Evolutionary conservation across 1,140 invertebrate species (phyloP), one percentile per base, ranked within the genome.

Genomic region (Copidosoma floridanum): DNA sequence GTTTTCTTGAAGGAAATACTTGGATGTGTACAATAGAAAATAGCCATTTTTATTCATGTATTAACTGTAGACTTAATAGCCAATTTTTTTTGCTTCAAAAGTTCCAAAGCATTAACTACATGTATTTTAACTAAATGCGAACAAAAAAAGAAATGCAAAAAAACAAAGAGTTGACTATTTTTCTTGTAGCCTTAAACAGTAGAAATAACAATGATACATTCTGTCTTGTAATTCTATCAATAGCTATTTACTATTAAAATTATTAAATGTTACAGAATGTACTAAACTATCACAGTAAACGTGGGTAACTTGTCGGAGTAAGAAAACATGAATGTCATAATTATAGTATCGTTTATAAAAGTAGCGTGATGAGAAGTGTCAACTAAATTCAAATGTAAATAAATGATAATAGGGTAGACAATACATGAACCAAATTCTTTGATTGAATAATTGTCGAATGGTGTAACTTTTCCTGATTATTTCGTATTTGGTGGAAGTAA

Each of bases 371-470:
- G 7, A 44, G 37, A 53, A 8, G 29, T 8, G 12, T 32, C 29
- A 32, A 12, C 16, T 41, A n/a, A 41, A 54, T 32, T 61, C 16
- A 14, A 11, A 38, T 60, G 11, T 38, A 27, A 48, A 29, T 48
- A 61, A 29, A 53, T 52, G 43, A 54, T 40, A 46, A 60, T 53
- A 53, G 43, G 40, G 27, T 53, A 53, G 40, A 53, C 57, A 53
- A 54, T 60, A 60, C 47, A 27, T 47, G 48, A 47, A 43, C 50
- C 50, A 60, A 60, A 60, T 44, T 51, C 21, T 32, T 35, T 21
- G 20, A 35, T 18, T 35, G 26, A 50, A 11, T 8, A 24, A 23
- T 47, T 32, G 37, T 43, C 21, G 3, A 44, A 7, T 52, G 16
- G 20, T 35, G 52, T 35, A 21, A 43, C 21, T 59, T 52, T 37